These are phyloP conservation scores for Crematogaster levior DNA, from an alignment of 2,888 invertebrate genomes.

Conservation along the genomic window DNA sequence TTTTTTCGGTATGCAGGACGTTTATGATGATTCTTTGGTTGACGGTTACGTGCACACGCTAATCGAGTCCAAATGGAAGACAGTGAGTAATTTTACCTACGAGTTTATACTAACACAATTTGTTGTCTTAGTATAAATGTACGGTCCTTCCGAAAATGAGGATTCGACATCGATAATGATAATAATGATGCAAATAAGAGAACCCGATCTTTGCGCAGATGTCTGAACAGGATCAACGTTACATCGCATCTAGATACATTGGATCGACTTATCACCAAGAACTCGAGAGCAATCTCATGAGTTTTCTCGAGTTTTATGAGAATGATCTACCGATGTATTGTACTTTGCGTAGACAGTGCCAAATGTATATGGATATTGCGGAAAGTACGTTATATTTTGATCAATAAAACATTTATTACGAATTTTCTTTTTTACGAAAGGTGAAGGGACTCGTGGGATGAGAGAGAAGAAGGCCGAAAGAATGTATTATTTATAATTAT, in stretches of 20 bases:
- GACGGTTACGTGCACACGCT: conserved; percentile 67
- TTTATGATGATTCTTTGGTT: conserved; percentile 62
- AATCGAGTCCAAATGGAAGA: conserved; percentile 65
- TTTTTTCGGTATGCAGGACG: conserved; percentile 52
- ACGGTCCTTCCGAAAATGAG: not conserved
- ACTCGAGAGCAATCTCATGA: conserved; percentile 71
- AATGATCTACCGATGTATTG: conserved; percentile 76
- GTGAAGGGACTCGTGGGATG: not conserved
- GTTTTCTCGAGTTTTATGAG: conserved; percentile 74
- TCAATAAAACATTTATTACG: conserved; percentile 20
- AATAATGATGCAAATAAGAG: too few species aligned
- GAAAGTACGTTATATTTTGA: conserved; percentile 63
- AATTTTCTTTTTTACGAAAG: not conserved
- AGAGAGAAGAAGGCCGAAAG: not conserved
- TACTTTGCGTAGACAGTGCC: conserved; percentile 68
- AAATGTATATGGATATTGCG: conserved; percentile 62
- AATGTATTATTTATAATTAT: conserved; percentile 4
- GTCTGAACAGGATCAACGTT: conserved; percentile 62
- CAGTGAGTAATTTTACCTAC: conserved; percentile 65
- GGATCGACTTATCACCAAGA: conserved; percentile 74
- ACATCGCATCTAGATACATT: conserved; percentile 67
- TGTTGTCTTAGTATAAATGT: too few species aligned
- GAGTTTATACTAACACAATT: too few species aligned
- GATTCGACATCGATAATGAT: not conserved
- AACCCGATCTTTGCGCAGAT: conserved; percentile 63